phyloP scores from a whole-genome alignment of 2,797 vertebrate species.

The Sebastes alutus region DNA sequence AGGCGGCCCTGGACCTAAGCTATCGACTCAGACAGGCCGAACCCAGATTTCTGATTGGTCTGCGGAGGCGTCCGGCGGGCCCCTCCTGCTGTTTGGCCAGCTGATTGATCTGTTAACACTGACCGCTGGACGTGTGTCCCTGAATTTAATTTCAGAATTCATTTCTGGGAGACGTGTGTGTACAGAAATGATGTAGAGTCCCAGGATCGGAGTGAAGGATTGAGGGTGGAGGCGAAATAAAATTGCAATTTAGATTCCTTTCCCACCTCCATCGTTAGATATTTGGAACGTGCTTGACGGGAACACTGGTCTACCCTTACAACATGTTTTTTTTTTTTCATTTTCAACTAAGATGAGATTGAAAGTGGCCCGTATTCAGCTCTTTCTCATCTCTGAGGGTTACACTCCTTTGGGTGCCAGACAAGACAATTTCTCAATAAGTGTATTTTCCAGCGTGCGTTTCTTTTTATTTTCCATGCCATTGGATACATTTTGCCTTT shows the following conservation, averaged over 20 bases:
- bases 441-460: not conserved
- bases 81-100: constrained; percentile 77
- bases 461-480: constrained; percentile 28
- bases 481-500: constrained; percentile 36
- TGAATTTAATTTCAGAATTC: constrained; percentile 85
- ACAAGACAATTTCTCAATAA: not conserved
- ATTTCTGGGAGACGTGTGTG: constrained; percentile 73
- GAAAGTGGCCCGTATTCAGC: not conserved
- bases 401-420: not conserved
- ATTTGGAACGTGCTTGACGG: constrained; percentile 24
- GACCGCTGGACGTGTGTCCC: constrained; percentile 76
- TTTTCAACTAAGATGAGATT: constrained; percentile 9
- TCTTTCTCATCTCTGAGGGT: not conserved
- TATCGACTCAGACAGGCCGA: constrained; percentile 60
- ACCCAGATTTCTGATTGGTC: constrained; percentile 69
- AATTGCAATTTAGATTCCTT: constrained; percentile 59
- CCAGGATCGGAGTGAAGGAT: constrained; percentile 58
- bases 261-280: not conserved
- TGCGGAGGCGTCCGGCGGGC: constrained; percentile 40
- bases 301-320: constrained; percentile 6
- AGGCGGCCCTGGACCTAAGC: constrained; percentile 51
- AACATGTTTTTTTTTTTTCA: constrained; percentile 9
- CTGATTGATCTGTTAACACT: constrained; percentile 83
- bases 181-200: constrained; percentile 78
- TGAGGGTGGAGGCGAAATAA: constrained; percentile 42